Percentiles rank a stretch among this genome's conserved stretches.
phyloP scores from a whole-genome alignment of 2,888 invertebrate species.

The Idaea straminata region DNA sequence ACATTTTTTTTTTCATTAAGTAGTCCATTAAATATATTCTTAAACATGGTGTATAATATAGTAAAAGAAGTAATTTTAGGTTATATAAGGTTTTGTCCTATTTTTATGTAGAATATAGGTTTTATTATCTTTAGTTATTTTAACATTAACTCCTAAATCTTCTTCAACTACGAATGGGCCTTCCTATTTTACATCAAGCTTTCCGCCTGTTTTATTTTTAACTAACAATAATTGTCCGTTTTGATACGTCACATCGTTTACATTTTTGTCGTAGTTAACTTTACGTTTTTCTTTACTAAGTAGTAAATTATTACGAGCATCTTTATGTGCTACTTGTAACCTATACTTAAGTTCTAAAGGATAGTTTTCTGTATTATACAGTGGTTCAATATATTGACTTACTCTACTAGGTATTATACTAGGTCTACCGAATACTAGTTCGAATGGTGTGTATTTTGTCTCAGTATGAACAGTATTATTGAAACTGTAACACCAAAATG shows the following conservation, averaged over 20 bases:
- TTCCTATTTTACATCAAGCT: neutral
- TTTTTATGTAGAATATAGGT: conserved; percentile 6
- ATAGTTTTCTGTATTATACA: conserved; percentile 23
- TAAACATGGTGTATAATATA: no score
- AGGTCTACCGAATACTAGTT: conserved; percentile 25
- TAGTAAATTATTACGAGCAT: neutral
- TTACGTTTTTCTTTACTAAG: neutral
- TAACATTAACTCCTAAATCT: neutral
- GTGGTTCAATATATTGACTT: conserved; percentile 15
- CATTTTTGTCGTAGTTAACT: neutral
- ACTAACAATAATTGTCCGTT: neutral
- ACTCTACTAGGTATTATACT: conserved; percentile 22
- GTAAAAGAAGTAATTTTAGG: no score
- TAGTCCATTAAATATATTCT: no score
- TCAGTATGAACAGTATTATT: conserved; percentile 27
- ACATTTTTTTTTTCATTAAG: no score
- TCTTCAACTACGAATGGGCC: neutral
- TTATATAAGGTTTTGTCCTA: conserved; percentile 3
- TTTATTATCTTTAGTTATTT: neutral
- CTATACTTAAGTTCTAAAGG: conserved; percentile 21
- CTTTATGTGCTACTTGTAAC: conserved; percentile 18
- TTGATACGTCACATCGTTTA: neutral
- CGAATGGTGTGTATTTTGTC: conserved; percentile 5
- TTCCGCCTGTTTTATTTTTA: neutral
- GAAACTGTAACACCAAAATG: conserved; percentile 23